A percentile compares a stretch with the other conserved stretches of the same genome.
These are phyloP conservation scores for Microcebus tavaratra DNA, from an alignment of 2,113 vertebrate species.

Conservation along the genomic window DNA sequence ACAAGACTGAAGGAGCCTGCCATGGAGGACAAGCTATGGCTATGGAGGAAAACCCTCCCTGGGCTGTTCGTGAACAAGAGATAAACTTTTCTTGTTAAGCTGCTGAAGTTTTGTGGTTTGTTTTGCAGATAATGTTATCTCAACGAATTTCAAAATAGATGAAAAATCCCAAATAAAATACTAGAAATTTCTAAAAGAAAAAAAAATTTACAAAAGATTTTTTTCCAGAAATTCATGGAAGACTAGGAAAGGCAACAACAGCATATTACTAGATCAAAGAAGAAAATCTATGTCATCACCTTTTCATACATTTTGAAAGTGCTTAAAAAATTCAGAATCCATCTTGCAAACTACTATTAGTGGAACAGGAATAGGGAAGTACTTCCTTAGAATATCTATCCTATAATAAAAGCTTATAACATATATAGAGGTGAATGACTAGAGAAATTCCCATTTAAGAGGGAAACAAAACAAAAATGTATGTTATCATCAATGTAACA, in stretches of 20 bases:
- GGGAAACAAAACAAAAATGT: neutral
- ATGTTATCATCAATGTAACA: neutral
- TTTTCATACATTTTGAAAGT: neutral
- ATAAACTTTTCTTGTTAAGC: neutral
- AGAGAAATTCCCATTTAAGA: neutral
- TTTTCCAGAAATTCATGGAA: neutral
- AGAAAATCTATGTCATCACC: neutral
- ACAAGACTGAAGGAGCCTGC: too few relatives aligned
- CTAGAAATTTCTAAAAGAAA: neutral
- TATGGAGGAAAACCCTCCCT: neutral
- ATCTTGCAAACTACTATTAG: neutral
- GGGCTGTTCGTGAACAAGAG: neutral
- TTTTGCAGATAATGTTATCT: neutral
- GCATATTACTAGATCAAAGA: neutral
- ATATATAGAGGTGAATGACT: neutral
- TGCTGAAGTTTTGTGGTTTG: neutral
- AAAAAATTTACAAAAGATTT: neutral
- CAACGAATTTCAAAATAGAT: neutral
- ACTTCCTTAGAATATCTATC: neutral
- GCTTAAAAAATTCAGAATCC: neutral
- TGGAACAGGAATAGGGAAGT: neutral
- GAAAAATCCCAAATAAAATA: neutral
- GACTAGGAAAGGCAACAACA: neutral
- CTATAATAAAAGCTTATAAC: neutral
- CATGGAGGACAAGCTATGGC: neutral